Evolutionary conservation across 2,113 vertebrate species (phyloP), one percentile per base, ranked within the genome.

Genomic region (Ctenomys sociabilis): DNA sequence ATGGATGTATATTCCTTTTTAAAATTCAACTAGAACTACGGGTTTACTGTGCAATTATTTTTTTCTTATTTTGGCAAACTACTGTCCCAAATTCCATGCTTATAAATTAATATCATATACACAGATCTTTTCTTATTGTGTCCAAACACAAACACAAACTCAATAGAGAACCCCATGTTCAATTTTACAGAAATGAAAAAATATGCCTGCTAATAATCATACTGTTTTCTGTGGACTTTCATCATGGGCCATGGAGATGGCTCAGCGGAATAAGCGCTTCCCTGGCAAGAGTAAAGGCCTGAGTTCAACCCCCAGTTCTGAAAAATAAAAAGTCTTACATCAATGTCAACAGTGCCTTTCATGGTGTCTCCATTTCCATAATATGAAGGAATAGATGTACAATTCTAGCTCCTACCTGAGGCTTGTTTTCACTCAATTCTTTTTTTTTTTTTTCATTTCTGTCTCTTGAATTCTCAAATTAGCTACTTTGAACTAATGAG

Each of bases 381-480:
- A n/a, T 14, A 16, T 6, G 68, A 75, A 61, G 24, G 35, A 16
- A 2, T 28, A 22, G 35, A 12, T 6, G 32, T 13, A 9, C 10
- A 45, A 8, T 10, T 59, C 35, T 13, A 45, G 28, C 30, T 4
- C 22, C 32, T 6, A 17, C 30, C 32, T 28, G 35, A 14, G 21
- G 57, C 35, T 61, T 2, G 5, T 52, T 32, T 10, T 1, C 1
- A 7, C 7, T 3, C 59, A 32, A 40, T 61, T 45, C 32, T 45
- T 8, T 2, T 1, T 10, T 49, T 61, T 45, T n/a, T 45, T 8
- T 2, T 1, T 10, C 70, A 4, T 2, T 7, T 28, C 35, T 40
- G 63, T 73, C 86, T 93, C 35, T 40, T 59, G 59, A 75, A 30
- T 11, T 52, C 70, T 7, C 40, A 43, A 16, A 45, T 28, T 28